Base-by-base conservation (phyloP, 2,888 invertebrate species). In the Pheosia gnoma region DNA sequence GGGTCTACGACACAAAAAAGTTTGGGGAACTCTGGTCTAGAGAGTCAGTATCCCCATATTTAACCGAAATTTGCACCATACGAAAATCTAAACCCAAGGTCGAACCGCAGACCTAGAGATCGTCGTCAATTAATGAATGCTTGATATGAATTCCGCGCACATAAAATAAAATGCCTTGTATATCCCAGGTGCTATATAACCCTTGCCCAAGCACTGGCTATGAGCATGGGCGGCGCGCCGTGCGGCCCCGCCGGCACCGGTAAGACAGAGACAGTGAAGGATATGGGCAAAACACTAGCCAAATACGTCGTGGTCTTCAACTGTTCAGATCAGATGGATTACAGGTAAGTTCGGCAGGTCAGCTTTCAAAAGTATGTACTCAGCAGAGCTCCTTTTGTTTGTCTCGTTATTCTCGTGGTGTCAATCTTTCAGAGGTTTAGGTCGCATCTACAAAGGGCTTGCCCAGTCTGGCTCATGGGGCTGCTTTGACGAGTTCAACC, bases 251-350 rank as follows among this genome's bases (percentile, higher is more conserved):
- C 99, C 0, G 99, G 99, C n/a, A 99, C 99, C 0, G 99, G 99
- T 6, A 99, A 99, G 94, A 99, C 99, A 0, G 99, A 99, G 91
- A 98, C 99, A 0, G 98, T 98, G 0, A 99, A 99, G 88, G 99
- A 99, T 86, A 99, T 99, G 99, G 99, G 98, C 52, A 98, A 99
- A 88, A 98, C 99, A 36, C 94, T 99, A 53, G 99, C 98, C 51
- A 99, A 99, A 92, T 99, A 98, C 87, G 98, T 99, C 25, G 97
- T 98, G 10, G 98, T 99, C 52, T 99, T 99, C 94, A 99, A 99
- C 91, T 99, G 99, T 86, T 99, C 98, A 1, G 99, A 99, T 94
- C 99, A 99, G 94, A 99, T 99, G 99, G 99, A 99, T 91, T 99
- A 98, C 90, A 94, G 95, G 95, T 95, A 75, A 62, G 57, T n/a